Evolutionary conservation across 2,797 vertebrate species (phyloP).

Genomic region (Poeciliopsis infans): DNA sequence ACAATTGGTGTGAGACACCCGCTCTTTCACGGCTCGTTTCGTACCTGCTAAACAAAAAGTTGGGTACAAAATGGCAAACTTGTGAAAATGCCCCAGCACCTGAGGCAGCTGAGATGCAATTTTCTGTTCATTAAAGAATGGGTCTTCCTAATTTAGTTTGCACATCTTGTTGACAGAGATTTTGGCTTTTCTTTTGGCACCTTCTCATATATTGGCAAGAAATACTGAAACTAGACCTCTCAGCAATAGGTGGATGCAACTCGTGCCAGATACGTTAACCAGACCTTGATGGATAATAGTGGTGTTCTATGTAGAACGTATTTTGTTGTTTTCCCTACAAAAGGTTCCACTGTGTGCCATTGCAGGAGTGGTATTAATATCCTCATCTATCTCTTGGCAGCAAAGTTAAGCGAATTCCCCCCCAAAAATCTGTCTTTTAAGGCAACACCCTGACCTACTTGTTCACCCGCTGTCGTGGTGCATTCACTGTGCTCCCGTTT

Average conservation of each 20-base stretch:
- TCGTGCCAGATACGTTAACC: not conserved
- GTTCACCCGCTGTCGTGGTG: constrained; percentile 6
- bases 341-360: not conserved
- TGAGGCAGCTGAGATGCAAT: not conserved
- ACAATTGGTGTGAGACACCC: not conserved
- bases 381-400: constrained; percentile 18
- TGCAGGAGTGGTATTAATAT: constrained; percentile 6
- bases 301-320: not conserved
- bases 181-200: not conserved
- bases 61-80: not conserved
- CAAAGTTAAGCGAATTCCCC: constrained; percentile 10
- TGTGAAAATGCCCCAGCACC: not conserved
- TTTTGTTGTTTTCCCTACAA: not conserved
- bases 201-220: not conserved
- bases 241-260: not conserved
- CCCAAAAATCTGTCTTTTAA: constrained; percentile 18
- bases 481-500: constrained; percentile 8
- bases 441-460: constrained; percentile 5
- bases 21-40: not conserved
- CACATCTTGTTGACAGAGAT: not conserved
- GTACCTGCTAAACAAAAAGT: not conserved
- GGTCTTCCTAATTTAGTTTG: constrained; percentile 7
- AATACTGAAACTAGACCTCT: not conserved
- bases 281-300: not conserved
- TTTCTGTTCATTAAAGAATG: not conserved